Base-by-base conservation (phyloP, 2,888 invertebrate species). In the Schizotus pectinicornis region DNA sequence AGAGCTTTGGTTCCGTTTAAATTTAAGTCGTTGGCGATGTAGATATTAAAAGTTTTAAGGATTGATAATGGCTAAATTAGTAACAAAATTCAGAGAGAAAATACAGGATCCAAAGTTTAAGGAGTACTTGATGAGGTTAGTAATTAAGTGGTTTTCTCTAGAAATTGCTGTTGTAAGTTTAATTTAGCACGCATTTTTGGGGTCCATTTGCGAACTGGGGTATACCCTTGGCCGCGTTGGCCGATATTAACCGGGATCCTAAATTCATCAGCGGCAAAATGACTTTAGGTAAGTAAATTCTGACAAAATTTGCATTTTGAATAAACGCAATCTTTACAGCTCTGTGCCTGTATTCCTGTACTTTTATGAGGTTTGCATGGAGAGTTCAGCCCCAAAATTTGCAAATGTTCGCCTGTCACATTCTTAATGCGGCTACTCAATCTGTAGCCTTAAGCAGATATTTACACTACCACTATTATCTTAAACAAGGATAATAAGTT, bases 141-240 rank as follows among this genome's bases (percentile, higher is more conserved):
- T 22, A 22, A 22, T 3, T 22, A 3, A 22, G 22, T 5, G 22
- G 22, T 22, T 2, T 22, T 22, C 22, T 22, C 22, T 22, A 3
- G 22, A 22, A 22, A 22, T 22, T 22, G 5, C 22, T 22, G 22
- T 22, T 22, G 5, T 22, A 22, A 22, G 22, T 34, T 46, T 38
- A 69, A 84, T 84, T 54, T 78, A 94, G 94, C 81, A 94, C 94
- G 63, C 98, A 98, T 81, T 98, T 98, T 81, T 98, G 98, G 98
- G 98, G 98, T 42, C 98, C 98, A 51, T 88, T 97, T 41, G 98
- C 98, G 13, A 99, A 99, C 80, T 99, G 99, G 98, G 96, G 95
- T 5, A 93, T 99, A 72, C 98, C 98, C 1, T 78, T 99, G 62
- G 98, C 98, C 51, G 98, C 98, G 6, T 84, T 99, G 50, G 90